Evolutionary conservation across 2,797 vertebrate species (phyloP).

Genomic region (Epinephelus malabaricus): DNA sequence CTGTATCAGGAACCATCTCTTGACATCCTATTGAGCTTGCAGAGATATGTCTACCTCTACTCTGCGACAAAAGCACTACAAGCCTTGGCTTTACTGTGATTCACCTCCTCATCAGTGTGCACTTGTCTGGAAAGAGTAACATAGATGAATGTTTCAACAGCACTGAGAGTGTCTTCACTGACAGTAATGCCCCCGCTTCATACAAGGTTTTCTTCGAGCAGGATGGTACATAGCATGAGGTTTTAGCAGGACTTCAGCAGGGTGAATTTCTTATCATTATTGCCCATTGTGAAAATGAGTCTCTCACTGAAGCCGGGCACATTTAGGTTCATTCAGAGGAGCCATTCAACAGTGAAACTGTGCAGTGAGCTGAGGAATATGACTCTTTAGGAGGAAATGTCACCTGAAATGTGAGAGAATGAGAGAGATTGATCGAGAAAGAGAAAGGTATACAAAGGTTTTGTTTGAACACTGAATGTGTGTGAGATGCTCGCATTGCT

Average conservation of each 20-base stretch:
- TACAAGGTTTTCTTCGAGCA: slow-evolving; percentile 43
- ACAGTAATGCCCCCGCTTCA: slow-evolving; percentile 49
- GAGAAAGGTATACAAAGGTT: slow-evolving; percentile 37
- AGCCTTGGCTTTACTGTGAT: slow-evolving; percentile 35
- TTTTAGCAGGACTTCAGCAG: slow-evolving; percentile 43
- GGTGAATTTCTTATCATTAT: slow-evolving; percentile 63
- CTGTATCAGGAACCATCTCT: background rate
- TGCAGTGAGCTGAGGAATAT: slow-evolving; percentile 62
- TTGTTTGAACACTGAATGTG: slow-evolving; percentile 53
- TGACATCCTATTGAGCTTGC: slow-evolving; percentile 9
- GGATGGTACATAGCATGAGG: slow-evolving; percentile 42
- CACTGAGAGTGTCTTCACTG: slow-evolving; percentile 46
- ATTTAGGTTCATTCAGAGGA: slow-evolving; percentile 68
- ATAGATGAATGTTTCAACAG: slow-evolving; percentile 53
- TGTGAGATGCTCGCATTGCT: slow-evolving; percentile 39
- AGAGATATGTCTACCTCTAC: slow-evolving; percentile 12
- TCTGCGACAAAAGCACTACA: slow-evolving; percentile 22
- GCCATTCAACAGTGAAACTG: slow-evolving; percentile 72
- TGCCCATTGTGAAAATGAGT: slow-evolving; percentile 72
- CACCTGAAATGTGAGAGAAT: slow-evolving; percentile 49
- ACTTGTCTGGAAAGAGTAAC: slow-evolving; percentile 48
- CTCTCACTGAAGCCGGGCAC: slow-evolving; percentile 58
- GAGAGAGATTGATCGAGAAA: slow-evolving; percentile 24
- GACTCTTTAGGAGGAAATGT: slow-evolving; percentile 65
- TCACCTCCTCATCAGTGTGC: slow-evolving; percentile 34